Percentiles rank a stretch among this genome's conserved stretches.
These are phyloP conservation scores for Astropecten irregularis DNA, from an alignment of 53 echinoderm and acorn worm genomes.

Conservation along the genomic window DNA sequence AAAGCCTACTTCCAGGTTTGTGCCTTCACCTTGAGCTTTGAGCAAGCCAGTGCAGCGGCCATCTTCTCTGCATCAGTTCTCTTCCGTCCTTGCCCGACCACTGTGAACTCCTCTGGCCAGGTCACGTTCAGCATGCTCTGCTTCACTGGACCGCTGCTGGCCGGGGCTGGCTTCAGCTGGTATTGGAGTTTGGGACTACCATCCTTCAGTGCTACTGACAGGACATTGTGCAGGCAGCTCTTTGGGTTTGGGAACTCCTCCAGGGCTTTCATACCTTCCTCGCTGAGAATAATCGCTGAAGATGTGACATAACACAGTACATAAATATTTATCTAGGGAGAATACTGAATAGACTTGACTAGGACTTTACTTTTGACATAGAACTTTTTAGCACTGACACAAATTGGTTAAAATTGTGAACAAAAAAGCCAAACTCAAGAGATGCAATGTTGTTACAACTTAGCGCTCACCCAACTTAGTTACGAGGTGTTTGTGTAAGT, in stretches of 20 bases:
- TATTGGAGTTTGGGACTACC: neutral
- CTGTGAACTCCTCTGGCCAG: conserved; percentile 73
- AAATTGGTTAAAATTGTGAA: neutral
- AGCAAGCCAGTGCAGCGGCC: conserved; percentile 87
- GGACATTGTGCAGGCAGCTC: conserved; percentile 58
- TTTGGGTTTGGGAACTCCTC: conserved; percentile 61
- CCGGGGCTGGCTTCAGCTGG: neutral
- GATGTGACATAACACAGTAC: neutral
- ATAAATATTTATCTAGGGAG: neutral
- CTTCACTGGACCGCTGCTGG: neutral
- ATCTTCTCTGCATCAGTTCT: conserved; percentile 72
- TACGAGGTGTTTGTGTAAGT: too few species aligned
- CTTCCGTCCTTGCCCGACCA: conserved; percentile 67
- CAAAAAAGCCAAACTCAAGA: too few species aligned
- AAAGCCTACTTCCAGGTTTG: too few species aligned
- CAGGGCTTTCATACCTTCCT: conserved; percentile 43
- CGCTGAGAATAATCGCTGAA: conserved; percentile 29
- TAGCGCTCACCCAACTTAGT: too few species aligned
- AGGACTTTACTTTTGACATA: neutral
- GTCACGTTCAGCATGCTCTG: conserved; percentile 60
- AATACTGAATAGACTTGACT: neutral
- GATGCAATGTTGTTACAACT: too few species aligned
- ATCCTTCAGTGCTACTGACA: neutral
- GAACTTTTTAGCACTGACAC: neutral
- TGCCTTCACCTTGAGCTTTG: conserved; percentile 73